These are phyloP conservation scores for Alca torda DNA, from an alignment of 2,797 vertebrate species.

Conservation along the genomic window DNA sequence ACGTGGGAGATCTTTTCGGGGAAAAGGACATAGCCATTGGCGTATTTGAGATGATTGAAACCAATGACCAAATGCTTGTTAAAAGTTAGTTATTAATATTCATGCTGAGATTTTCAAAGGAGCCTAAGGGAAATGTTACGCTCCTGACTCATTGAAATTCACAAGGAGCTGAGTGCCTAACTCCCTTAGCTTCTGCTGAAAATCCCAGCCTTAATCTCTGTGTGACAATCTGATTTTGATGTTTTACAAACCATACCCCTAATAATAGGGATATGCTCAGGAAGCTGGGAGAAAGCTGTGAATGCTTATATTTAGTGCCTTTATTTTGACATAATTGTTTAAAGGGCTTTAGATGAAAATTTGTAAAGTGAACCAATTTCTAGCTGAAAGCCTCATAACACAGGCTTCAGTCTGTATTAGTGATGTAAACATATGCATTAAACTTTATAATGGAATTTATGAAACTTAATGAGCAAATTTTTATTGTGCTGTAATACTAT, in stretches of 20 bases:
- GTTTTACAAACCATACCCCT: conserved; percentile 41
- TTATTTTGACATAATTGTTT: conserved; percentile 54
- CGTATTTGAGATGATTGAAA: conserved; percentile 24
- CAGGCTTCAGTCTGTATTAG: conserved; percentile 6
- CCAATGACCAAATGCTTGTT: conserved; percentile 56
- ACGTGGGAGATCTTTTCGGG: neutral
- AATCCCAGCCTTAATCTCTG: conserved; percentile 54
- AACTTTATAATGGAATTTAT: conserved; percentile 62
- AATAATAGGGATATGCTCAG: conserved; percentile 14
- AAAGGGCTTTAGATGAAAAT: conserved; percentile 48
- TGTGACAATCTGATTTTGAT: conserved; percentile 56
- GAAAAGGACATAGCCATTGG: conserved; percentile 25
- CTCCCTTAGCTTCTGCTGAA: conserved; percentile 49
- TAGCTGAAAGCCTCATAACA: conserved; percentile 3
- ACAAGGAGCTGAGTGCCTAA: conserved; percentile 33
- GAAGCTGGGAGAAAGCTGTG: conserved; percentile 7
- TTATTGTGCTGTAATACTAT: conserved; percentile 12
- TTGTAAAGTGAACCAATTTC: conserved; percentile 50
- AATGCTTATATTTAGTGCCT: conserved; percentile 16
- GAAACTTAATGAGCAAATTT: conserved; percentile 60
- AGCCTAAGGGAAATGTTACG: conserved; percentile 19
- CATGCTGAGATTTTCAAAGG: conserved; percentile 53
- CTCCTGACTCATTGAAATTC: conserved; percentile 53
- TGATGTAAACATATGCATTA: conserved; percentile 50
- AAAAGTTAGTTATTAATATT: conserved; percentile 58